Evolutionary conservation across 2,797 vertebrate genomes (phyloP), one percentile per base, ranked within the genome.

Genomic region (Etheostoma nigrum): DNA sequence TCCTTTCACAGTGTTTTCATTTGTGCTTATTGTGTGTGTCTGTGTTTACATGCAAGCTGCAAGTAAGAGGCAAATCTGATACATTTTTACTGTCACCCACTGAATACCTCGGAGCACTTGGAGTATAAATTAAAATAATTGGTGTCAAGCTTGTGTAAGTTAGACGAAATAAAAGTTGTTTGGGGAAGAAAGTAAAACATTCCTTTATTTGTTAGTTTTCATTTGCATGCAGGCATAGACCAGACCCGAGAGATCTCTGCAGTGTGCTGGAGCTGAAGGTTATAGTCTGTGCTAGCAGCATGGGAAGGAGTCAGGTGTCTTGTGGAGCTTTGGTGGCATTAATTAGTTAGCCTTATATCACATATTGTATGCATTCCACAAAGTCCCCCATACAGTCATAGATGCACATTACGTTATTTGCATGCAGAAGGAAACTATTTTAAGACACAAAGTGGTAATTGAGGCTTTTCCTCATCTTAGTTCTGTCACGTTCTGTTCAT

Each of bases 311-410:
- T 75, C 30, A 30, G 5, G 30, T 30, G 1, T 30, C 30, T 30
- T 30, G 5, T 82, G 61, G 45, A 33, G 36, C 79, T 79, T 55
- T 40, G n/a, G 49, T 69, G 71, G 52, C 58, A 64, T 83, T 77
- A 78, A 88, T 86, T 86, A 82, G 73, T 79, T 16, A 61, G 57
- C 42, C 51, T 73, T 75, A 53, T 52, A 54, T 75, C 40, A 47
- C 62, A 67, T 13, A 42, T 66, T 57, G 14, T 55, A 73, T 63
- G 63, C 30, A 57, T 72, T 62, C 16, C 61, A 47, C 48, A 61
- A 42, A 51, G 49, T 53, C n/a, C 30, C 64, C 19, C 30, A 23
- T 36, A 7, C 19, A 8, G 40, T 44, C 69, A 27, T 36, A 9
- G n/a, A 75, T 66, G 33, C 66, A 65, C 36, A 40, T 40, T 0